Evolutionary conservation across 2,888 invertebrate species (phyloP), one percentile per base, ranked within the genome.

Genomic region (Eulithis testata): DNA sequence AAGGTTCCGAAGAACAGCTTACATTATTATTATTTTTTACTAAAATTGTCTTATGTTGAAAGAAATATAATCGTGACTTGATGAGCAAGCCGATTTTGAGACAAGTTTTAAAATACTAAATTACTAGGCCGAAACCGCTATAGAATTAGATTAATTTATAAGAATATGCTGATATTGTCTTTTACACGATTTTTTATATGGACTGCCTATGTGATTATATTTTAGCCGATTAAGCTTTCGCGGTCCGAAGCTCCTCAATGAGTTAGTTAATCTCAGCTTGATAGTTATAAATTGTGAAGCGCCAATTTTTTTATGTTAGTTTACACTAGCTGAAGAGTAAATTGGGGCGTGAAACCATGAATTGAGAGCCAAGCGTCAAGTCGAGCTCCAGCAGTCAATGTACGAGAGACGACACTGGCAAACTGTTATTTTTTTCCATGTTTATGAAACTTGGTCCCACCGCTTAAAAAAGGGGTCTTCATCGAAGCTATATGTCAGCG

Each of bases 391-490:
- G 73, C 73, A 75, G 76, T 73, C 73, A 69, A 74, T 73, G 73
- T 73, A 72, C 67, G 69, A 69, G 75, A 71, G 76, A 74, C 75
- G 74, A 75, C 70, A 73, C 71, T 71, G 71, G 73, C 73, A 63
- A 49, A 49, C 21, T 21, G 4, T 49, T 21, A 58, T 65, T 70
- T 70, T 73, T 78, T 77, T 76, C 78, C 79, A 72, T 79, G 81
- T 79, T 76, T 75, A 78, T 78, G 81, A 77, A 73, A 76, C 74
- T 90, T 91, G 91, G 91, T 91, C 91, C 90, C 91, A 87, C 84
- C 88, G 80, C 87, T 84, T 86, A 77, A 76, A 74, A 81, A 83
- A 85, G 82, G 85, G 85, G 82, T 81, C 77, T 76, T 69, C 58
- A 68, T 60, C 54, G 62, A 68, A 68, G 67, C 69, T 71, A 69